Conservation (phyloP, 2,113 vertebrate genomes). For the Lepus americanus region DNA sequence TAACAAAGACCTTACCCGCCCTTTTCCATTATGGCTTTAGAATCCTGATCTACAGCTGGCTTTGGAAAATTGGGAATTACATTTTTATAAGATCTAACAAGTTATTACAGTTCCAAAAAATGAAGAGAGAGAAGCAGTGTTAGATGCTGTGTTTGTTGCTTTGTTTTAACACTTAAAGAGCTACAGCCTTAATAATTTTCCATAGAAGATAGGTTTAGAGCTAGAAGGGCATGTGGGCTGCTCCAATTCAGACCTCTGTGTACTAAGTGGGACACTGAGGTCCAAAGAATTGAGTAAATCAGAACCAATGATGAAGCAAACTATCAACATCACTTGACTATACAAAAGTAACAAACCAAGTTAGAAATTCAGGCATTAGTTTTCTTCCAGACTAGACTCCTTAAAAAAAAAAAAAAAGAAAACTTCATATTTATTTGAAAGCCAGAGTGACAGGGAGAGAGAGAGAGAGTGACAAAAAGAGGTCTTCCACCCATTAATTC, state of each 20-base stretch:
- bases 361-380: background rate
- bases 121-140: conserved; percentile 2
- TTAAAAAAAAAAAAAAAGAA: no score
- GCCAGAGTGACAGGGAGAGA: no score
- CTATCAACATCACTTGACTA: conserved; percentile 18
- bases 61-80: conserved; percentile 78
- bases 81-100: conserved; percentile 74
- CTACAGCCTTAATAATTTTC: conserved; percentile 39
- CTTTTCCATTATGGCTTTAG: conserved; percentile 79
- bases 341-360: conserved; percentile 18
- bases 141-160: conserved; percentile 47
- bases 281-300: background rate
- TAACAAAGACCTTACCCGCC: conserved; percentile 73
- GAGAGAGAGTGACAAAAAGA: no score
- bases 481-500: no score
- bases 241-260: background rate
- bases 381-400: conserved; percentile 18
- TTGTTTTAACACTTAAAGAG: conserved; percentile 53
- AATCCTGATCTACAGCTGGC: conserved; percentile 74
- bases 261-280: background rate
- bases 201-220: background rate
- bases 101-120: conserved; percentile 64
- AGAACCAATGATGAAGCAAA: conserved; percentile 12
- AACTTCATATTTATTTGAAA: no score
- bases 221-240: background rate